Conservation (phyloP, 2,797 vertebrate species). For the Urocyon cinereoargenteus region DNA sequence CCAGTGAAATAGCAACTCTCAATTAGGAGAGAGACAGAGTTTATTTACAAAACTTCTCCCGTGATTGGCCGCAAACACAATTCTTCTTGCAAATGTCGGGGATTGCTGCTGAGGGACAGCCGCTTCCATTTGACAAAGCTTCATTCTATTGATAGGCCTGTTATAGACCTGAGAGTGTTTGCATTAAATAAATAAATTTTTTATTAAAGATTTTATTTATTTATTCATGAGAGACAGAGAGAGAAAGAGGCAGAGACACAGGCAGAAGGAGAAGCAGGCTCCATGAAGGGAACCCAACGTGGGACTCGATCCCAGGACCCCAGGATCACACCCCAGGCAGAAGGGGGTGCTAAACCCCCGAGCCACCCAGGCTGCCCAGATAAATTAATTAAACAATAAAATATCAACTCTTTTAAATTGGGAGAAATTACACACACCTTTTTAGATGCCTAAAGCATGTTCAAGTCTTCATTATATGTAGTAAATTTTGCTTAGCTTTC, state of each 20-base stretch:
- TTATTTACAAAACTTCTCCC: constrained; percentile 86
- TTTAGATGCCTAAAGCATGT: constrained; percentile 75
- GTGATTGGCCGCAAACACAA: constrained; percentile 80
- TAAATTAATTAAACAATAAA: constrained; percentile 83
- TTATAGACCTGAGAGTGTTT: constrained; percentile 84
- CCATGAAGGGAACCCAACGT: too few species aligned
- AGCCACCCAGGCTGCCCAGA: too few species aligned
- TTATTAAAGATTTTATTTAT: too few species aligned
- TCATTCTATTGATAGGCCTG: constrained; percentile 85
- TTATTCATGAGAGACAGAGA: too few species aligned
- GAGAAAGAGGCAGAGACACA: too few species aligned
- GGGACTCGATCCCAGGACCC: too few species aligned
- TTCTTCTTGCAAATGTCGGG: constrained; percentile 83
- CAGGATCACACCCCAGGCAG: too few species aligned
- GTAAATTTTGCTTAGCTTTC: constrained; percentile 79
- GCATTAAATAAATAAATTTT: constrained; percentile 83
- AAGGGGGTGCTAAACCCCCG: too few species aligned
- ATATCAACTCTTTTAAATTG: constrained; percentile 84
- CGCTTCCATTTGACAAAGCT: constrained; percentile 85
- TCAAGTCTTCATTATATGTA: constrained; percentile 76
- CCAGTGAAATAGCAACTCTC: constrained; percentile 83
- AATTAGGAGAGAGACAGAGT: constrained; percentile 79
- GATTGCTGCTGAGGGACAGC: constrained; percentile 85
- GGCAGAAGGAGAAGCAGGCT: too few species aligned
- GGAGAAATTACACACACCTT: constrained; percentile 75